These are phyloP conservation scores for Mizuhopecten yessoensis DNA, from an alignment of 1,140 invertebrate genomes.

Conservation along the genomic window DNA sequence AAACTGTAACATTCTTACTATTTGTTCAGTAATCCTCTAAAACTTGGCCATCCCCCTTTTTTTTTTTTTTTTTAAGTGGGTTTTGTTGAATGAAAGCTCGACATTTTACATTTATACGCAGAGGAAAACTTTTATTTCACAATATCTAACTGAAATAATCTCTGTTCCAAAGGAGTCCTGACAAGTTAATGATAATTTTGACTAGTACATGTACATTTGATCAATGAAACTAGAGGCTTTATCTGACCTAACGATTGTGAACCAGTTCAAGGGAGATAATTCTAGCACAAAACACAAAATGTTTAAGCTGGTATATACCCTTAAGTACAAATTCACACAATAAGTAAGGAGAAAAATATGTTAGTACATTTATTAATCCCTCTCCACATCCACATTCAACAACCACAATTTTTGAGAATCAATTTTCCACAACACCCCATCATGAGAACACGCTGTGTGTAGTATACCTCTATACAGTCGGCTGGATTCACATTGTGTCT, in stretches of 20 bases:
- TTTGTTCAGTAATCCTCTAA: no score
- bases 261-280: not conserved
- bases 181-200: not conserved
- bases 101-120: no score
- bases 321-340: not conserved
- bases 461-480: slow-evolving; percentile 61
- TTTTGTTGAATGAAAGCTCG: no score
- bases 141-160: no score
- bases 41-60: no score
- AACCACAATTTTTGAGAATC: not conserved
- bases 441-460: not conserved
- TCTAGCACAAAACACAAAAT: not conserved
- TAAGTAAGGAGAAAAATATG: not conserved
- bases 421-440: not conserved
- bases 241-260: no score
- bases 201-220: no score
- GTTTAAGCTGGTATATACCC: not conserved
- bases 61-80: no score
- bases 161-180: no score
- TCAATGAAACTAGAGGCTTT: no score
- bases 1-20: no score
- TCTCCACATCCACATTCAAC: not conserved
- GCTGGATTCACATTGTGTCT: slow-evolving; percentile 63
- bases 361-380: not conserved
- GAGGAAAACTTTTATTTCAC: no score